A percentile compares a stretch with the other conserved stretches of the same genome.
phyloP scores from a whole-genome alignment of 2,888 invertebrate genomes.

The Diplazon laetatorius region DNA sequence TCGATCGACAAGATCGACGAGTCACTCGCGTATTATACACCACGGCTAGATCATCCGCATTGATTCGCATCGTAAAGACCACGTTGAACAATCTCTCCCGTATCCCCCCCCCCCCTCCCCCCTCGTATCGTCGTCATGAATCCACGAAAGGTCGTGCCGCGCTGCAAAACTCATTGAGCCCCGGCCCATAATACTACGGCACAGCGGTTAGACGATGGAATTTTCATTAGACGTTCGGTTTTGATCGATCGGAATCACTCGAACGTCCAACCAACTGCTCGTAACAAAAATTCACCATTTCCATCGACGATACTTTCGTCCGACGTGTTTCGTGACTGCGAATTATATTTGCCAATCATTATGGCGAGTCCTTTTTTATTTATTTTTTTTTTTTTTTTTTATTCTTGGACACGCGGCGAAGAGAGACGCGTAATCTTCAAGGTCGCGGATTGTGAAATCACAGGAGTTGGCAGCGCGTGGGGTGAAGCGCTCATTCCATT shows the following conservation, averaged over 20 bases:
- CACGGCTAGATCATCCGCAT: slow-evolving; percentile 59
- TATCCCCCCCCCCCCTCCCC: slow-evolving; percentile 51
- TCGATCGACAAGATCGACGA: slow-evolving; percentile 52
- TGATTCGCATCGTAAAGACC: slow-evolving; percentile 61
- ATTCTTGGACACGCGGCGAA: background rate
- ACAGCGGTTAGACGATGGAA: slow-evolving; percentile 42
- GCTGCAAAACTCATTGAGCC: slow-evolving; percentile 61
- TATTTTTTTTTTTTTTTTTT: slow-evolving; percentile 31
- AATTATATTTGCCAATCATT: slow-evolving; percentile 31
- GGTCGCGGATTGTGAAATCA: slow-evolving; percentile 55
- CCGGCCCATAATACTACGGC: slow-evolving; percentile 47
- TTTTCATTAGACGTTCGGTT: slow-evolving; percentile 58
- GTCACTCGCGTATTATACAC: slow-evolving; percentile 27
- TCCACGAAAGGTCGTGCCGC: slow-evolving; percentile 61
- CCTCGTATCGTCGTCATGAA: slow-evolving; percentile 46
- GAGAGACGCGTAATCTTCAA: slow-evolving; percentile 39
- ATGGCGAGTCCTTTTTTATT: slow-evolving; percentile 26
- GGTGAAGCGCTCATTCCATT: slow-evolving; percentile 43
- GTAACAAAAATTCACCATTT: slow-evolving; percentile 27
- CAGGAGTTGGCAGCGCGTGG: slow-evolving; percentile 36
- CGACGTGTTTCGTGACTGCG: background rate
- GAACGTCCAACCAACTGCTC: background rate
- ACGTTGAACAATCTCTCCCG: slow-evolving; percentile 60
- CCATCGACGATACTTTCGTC: background rate
- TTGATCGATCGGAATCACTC: slow-evolving; percentile 59